These are phyloP conservation scores for Malurus splendens DNA, from an alignment of 2,797 vertebrate species.

Conservation along the genomic window DNA sequence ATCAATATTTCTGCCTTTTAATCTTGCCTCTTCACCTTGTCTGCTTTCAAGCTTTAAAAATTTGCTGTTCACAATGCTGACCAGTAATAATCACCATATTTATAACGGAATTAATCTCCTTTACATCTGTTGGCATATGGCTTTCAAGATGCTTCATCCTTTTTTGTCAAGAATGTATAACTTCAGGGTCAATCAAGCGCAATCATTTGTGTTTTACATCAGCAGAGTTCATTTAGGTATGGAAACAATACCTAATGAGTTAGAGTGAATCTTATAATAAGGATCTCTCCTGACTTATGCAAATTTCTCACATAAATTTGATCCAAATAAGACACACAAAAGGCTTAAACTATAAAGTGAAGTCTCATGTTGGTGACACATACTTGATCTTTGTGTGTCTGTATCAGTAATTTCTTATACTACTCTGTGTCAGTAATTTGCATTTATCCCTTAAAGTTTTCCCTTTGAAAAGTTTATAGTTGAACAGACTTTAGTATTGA, in stretches of 20 bases:
- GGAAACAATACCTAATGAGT: slow-evolving; percentile 21
- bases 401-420: background rate
- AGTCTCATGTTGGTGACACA: background rate
- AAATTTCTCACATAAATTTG: slow-evolving; percentile 11
- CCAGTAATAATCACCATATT: slow-evolving; percentile 29
- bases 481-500: background rate
- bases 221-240: background rate
- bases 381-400: background rate
- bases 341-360: background rate
- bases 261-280: background rate
- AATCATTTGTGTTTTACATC: background rate
- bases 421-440: background rate
- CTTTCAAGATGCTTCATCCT: slow-evolving; percentile 12
- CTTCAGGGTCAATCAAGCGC: slow-evolving; percentile 9
- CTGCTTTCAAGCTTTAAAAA: background rate
- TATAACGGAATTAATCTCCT: background rate
- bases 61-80: background rate
- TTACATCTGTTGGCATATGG: slow-evolving; percentile 14
- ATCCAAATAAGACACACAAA: background rate
- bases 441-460: background rate
- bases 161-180: slow-evolving; percentile 4
- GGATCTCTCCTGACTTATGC: slow-evolving; percentile 2
- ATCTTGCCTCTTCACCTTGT: background rate
- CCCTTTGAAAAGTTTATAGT: background rate
- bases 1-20: slow-evolving; percentile 39